phyloP scores from a whole-genome alignment of 1,140 invertebrate genomes.

The Philotrypesis tridentata region DNA sequence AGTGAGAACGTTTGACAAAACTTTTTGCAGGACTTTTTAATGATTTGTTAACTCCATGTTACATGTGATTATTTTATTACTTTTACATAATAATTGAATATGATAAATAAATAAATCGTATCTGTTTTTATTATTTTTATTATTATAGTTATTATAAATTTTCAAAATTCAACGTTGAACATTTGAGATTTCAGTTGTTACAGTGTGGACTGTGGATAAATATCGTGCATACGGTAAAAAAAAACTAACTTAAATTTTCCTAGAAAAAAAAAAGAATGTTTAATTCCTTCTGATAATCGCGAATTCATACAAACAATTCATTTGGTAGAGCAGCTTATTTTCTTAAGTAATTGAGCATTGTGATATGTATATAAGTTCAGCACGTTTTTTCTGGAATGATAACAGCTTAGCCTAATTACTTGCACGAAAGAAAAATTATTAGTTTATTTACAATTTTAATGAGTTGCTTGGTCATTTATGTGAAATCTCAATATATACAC shows the following conservation, averaged over 20 bases:
- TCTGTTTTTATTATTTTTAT: conserved; percentile 17
- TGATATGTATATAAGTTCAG: background rate
- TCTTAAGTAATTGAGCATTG: background rate
- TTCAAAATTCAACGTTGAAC: background rate
- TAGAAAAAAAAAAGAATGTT: too few relatives aligned
- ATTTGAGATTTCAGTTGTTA: background rate
- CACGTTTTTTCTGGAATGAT: background rate
- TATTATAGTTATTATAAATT: background rate
- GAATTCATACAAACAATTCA: background rate
- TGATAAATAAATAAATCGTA: background rate
- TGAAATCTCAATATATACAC: too few relatives aligned
- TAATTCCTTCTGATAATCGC: background rate
- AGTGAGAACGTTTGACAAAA: background rate
- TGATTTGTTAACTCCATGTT: background rate
- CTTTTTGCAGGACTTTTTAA: background rate
- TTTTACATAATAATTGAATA: conserved; percentile 4
- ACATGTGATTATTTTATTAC: conserved; percentile 12
- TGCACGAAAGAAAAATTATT: background rate
- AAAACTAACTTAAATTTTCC: too few relatives aligned
- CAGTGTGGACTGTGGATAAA: too few relatives aligned
- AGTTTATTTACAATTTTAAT: background rate
- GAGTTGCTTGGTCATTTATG: background rate
- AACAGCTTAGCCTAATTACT: background rate
- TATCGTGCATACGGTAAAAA: too few relatives aligned
- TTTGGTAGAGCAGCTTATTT: background rate